phyloP scores from a whole-genome alignment of 2,888 invertebrate species.

The Coelogynopora nodosa region DNA sequence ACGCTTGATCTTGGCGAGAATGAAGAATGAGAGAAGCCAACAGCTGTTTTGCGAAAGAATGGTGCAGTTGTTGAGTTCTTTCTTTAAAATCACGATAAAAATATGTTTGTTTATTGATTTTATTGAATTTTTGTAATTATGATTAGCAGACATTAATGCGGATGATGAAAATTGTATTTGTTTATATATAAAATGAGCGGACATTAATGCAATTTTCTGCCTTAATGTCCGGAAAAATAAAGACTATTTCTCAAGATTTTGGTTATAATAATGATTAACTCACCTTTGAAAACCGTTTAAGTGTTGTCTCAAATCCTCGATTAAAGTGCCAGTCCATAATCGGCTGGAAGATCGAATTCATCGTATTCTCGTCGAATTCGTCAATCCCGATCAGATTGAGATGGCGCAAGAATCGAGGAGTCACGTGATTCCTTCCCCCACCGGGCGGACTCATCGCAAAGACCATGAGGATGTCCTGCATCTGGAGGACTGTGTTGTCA shows the following conservation, averaged over 20 bases:
- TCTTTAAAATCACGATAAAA: not conserved
- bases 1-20: not conserved
- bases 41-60: constrained; percentile 16
- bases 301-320: constrained; percentile 54
- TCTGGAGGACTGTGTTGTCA: constrained; percentile 56
- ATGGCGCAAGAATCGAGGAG: constrained; percentile 58
- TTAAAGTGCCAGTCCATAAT: constrained; percentile 61
- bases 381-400: constrained; percentile 60
- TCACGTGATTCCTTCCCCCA: constrained; percentile 59
- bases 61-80: not conserved
- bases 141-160: constrained; percentile 4
- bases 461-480: constrained; percentile 58
- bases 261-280: constrained; percentile 33
- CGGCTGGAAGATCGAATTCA: constrained; percentile 60
- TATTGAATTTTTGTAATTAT: constrained; percentile 8
- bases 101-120: not conserved
- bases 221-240: not conserved
- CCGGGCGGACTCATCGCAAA: constrained; percentile 61
- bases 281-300: constrained; percentile 57
- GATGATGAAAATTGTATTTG: not conserved
- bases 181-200: constrained; percentile 1
- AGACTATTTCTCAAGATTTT: not conserved
- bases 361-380: constrained; percentile 59
- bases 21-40: not conserved
- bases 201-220: constrained; percentile 11